Evolutionary conservation across 2,797 vertebrate genomes (phyloP), one percentile per base, ranked within the genome.

Genomic region (Thaleichthys pacificus): DNA sequence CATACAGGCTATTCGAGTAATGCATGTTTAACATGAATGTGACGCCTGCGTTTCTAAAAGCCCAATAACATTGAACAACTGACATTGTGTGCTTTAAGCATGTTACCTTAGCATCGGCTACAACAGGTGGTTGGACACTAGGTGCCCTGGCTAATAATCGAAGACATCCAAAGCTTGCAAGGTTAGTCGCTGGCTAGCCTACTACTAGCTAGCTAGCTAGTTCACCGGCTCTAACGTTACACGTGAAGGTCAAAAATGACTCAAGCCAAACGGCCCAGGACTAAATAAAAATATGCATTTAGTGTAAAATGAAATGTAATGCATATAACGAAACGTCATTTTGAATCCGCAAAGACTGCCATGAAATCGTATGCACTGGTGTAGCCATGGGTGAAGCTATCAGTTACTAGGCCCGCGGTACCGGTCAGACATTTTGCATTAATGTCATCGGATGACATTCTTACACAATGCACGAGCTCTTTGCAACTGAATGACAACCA

Each of bases 171-270:
- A 17, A 56, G 51, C 51, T 56, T 5, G 51, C 51, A 56, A 47
- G 42, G 42, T 47, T 47, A 47, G 42, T 47, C 42, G 42, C 42
- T 47, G 11, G 42, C 12, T 47, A 47, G 42, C 42, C 42, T 14
- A 14, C 38, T n/a, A n/a, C 5, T 56, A 19, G 51, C 51, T 87
- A 89, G 26, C 49, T 4, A 28, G 4, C 57, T 22, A 77, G 86
- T 86, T 87, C 88, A 78, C 61, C 56, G 77, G 61, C 61, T 56
- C 70, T 65, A n/a, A n/a, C n/a, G n/a, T n/a, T n/a, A 75, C 68
- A 67, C 70, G 21, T 91, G 89, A 91, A 91, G 90, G 90, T 91
- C 90, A 91, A 67, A 80, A 86, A 83, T 54, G 58, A 80, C 17
- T 78, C 38, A 7, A 17, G 17, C 51, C 5, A 56, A n/a, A 56